phyloP scores from a whole-genome alignment of 2,888 invertebrate genomes.

The Lobophora halterata region DNA sequence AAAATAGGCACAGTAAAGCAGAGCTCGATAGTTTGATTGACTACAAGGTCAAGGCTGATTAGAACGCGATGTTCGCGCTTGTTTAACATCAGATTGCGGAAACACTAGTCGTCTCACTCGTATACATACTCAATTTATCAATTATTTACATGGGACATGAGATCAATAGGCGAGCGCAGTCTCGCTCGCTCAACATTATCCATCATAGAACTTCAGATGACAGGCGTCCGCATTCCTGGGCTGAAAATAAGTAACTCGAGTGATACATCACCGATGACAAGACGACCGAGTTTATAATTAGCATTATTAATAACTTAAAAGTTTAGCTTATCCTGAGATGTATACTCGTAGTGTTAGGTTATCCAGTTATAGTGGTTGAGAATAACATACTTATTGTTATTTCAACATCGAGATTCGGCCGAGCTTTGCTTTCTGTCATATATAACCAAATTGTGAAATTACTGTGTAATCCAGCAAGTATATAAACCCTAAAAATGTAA shows the following conservation, averaged over 20 bases:
- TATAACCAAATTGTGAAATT: too few species aligned
- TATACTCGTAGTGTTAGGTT: background rate
- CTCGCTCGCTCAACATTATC: slow-evolving; percentile 36
- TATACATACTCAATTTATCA: slow-evolving; percentile 31
- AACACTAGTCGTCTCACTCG: slow-evolving; percentile 46
- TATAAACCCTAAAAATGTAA: too few species aligned
- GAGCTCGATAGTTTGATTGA: slow-evolving; percentile 52
- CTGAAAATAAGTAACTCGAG: slow-evolving; percentile 66
- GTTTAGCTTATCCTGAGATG: slow-evolving; percentile 19
- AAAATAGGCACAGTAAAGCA: slow-evolving; percentile 35
- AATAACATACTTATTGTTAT: too few species aligned
- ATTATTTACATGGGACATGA: slow-evolving; percentile 39
- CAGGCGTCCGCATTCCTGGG: slow-evolving; percentile 58
- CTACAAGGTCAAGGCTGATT: slow-evolving; percentile 72
- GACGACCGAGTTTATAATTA: slow-evolving; percentile 30
- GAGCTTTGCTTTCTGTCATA: too few species aligned
- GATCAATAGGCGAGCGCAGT: slow-evolving; percentile 39
- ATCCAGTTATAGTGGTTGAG: too few species aligned
- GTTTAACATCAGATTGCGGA: slow-evolving; percentile 30
- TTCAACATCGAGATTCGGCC: too few species aligned
- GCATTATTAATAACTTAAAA: slow-evolving; percentile 27
- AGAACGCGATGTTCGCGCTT: slow-evolving; percentile 48
- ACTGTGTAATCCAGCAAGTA: too few species aligned
- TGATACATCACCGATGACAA: slow-evolving; percentile 41
- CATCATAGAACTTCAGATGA: slow-evolving; percentile 62